These are phyloP conservation scores for Vollenhovia emeryi DNA, from an alignment of 1,140 invertebrate species.

Conservation along the genomic window DNA sequence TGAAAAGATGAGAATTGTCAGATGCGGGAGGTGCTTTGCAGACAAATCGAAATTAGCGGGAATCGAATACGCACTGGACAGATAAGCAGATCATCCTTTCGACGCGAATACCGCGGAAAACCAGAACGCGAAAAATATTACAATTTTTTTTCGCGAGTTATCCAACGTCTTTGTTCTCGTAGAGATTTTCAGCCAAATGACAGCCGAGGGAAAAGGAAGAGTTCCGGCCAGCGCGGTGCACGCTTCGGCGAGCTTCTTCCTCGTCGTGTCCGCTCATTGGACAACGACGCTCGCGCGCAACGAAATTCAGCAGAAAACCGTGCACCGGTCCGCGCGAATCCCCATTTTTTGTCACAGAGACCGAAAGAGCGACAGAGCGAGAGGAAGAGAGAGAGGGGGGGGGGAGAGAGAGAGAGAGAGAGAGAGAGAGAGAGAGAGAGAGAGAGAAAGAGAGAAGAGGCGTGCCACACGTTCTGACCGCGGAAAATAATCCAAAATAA, in stretches of 20 bases:
- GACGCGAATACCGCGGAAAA: not conserved
- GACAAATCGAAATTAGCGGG: constrained; percentile 12
- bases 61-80: not conserved
- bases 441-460: not conserved
- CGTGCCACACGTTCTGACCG: constrained; percentile 62
- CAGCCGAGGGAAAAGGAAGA: constrained; percentile 49
- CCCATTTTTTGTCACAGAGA: constrained; percentile 65
- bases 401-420: constrained; percentile 56
- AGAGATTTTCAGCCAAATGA: constrained; percentile 56
- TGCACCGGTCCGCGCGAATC: constrained; percentile 72
- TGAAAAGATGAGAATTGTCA: not conserved
- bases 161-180: constrained; percentile 53
- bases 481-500: constrained; percentile 80
- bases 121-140: not conserved
- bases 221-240: constrained; percentile 38
- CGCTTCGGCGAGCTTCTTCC: constrained; percentile 71
- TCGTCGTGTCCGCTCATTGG: constrained; percentile 64
- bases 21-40: not conserved
- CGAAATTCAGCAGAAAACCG: constrained; percentile 73
- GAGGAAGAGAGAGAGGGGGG: not conserved
- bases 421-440: constrained; percentile 4
- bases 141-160: constrained; percentile 38
- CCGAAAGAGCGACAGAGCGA: constrained; percentile 47
- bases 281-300: constrained; percentile 62
- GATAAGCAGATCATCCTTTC: not conserved